Evolutionary conservation across 2,888 invertebrate genomes (phyloP).

Genomic region (Eremobia ochroleuca): DNA sequence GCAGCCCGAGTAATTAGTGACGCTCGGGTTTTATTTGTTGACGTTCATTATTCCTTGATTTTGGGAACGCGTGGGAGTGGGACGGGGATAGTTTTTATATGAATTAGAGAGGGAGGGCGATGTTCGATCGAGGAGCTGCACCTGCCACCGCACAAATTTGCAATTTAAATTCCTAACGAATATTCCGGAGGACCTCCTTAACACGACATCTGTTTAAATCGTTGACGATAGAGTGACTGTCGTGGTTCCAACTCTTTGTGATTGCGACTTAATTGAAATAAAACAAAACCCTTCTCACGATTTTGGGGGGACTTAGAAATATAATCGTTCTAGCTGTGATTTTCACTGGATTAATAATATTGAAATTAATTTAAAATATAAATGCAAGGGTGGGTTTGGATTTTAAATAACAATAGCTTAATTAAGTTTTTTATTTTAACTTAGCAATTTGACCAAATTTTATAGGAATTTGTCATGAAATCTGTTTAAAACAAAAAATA

Average conservation of each 20-base stretch:
- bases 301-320: conserved; percentile 75
- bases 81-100: conserved; percentile 74
- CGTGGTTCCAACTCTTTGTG: conserved; percentile 87
- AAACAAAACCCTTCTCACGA: conserved; percentile 86
- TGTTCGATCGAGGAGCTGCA: conserved; percentile 86
- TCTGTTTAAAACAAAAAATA: background rate
- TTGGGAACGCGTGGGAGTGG: conserved; percentile 78
- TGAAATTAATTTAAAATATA: conserved; percentile 37
- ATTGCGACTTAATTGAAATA: conserved; percentile 89
- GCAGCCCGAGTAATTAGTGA: conserved; percentile 90
- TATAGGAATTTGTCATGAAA: background rate
- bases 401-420: conserved; percentile 19
- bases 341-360: conserved; percentile 66
- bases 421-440: background rate
- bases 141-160: conserved; percentile 90
- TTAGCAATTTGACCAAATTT: background rate
- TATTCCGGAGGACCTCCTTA: conserved; percentile 90
- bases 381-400: conserved; percentile 8
- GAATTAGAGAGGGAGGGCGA: conserved; percentile 80
- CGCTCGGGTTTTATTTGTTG: conserved; percentile 91
- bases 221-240: conserved; percentile 89
- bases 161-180: conserved; percentile 91
- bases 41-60: conserved; percentile 90
- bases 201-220: conserved; percentile 91
- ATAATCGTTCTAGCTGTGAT: conserved; percentile 69